Conservation (phyloP, 2,888 invertebrate genomes). For the Metopia argyrocephala region DNA sequence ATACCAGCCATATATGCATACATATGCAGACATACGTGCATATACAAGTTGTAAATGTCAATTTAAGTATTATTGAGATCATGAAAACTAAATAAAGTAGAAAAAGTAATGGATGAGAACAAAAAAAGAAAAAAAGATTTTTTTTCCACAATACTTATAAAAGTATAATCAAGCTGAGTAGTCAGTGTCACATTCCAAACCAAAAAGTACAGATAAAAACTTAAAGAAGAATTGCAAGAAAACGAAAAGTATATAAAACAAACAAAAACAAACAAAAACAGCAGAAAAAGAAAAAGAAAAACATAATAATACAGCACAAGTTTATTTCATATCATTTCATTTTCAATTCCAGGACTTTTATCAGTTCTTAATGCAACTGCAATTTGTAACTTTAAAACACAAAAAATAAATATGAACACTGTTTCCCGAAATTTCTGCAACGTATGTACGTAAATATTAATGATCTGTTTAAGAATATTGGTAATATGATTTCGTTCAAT, state of each 20-base stretch:
- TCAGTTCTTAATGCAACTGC: neutral
- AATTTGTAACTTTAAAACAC: neutral
- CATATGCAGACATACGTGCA: neutral
- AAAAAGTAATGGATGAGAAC: neutral
- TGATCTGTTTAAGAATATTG: too few relatives aligned
- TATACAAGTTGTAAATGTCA: constrained; percentile 44
- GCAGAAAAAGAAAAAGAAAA: too few relatives aligned
- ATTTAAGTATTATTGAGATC: constrained; percentile 45
- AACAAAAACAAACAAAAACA: constrained; percentile 23
- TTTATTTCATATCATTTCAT: constrained; percentile 46
- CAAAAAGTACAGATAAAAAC: too few relatives aligned
- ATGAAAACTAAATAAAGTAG: neutral
- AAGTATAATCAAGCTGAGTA: constrained; percentile 44
- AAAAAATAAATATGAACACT: too few relatives aligned
- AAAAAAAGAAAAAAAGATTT: neutral
- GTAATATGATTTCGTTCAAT: too few relatives aligned
- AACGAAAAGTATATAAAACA: too few relatives aligned
- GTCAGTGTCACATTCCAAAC: constrained; percentile 32
- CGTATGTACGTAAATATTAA: too few relatives aligned
- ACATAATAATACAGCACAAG: constrained; percentile 22
- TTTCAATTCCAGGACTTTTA: constrained; percentile 26
- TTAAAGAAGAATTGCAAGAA: too few relatives aligned
- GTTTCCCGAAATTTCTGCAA: neutral
- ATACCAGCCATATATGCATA: neutral
- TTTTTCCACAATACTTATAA: constrained; percentile 22